Conservation (phyloP, 92 coral and sea anemone genomes). For the Siderastrea siderea region DNA sequence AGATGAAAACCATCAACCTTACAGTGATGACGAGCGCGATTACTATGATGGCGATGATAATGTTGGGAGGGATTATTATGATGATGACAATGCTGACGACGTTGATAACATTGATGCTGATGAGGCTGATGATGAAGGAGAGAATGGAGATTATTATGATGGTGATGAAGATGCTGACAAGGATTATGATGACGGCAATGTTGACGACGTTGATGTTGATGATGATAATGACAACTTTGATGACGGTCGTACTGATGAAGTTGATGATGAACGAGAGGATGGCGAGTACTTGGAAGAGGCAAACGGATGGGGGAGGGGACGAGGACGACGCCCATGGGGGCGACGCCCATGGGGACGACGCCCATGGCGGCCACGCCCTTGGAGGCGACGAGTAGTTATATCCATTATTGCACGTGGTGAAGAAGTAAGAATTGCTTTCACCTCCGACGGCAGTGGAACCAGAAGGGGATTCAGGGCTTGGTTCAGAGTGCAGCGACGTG, state of each 20-base stretch:
- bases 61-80: too few species aligned
- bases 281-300: slow-evolving; percentile 31
- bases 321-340: not conserved
- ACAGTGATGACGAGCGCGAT: not conserved
- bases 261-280: not conserved
- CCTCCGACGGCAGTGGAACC: slow-evolving; percentile 54
- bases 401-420: not conserved
- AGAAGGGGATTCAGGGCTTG: slow-evolving; percentile 55
- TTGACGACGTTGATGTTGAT: not conserved
- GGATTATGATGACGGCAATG: not conserved
- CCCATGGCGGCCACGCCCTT: not conserved
- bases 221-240: not conserved
- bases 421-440: slow-evolving; percentile 16
- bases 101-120: not conserved
- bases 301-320: slow-evolving; percentile 32
- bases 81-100: not conserved
- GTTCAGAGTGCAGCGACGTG: not conserved
- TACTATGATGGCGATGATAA: not conserved
- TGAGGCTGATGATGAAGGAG: not conserved
- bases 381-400: not conserved
- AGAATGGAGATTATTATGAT: not conserved
- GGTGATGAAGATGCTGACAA: not conserved
- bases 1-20: not conserved
- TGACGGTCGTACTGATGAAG: not conserved
- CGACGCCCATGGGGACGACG: slow-evolving; percentile 19